phyloP scores from a whole-genome alignment of 2,888 invertebrate genomes.

The Petrophora chlorosata region DNA sequence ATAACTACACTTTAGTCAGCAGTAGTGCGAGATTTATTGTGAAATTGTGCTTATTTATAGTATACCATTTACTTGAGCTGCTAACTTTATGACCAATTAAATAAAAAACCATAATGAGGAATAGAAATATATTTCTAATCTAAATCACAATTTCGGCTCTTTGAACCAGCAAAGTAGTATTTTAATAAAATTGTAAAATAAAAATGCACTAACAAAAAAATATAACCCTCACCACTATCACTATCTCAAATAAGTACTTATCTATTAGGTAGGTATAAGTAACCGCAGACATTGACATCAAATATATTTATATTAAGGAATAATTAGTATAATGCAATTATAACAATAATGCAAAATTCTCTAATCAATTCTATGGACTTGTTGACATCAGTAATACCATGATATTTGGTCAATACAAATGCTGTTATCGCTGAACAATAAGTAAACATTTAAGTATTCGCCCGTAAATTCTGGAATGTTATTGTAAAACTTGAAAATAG shows the following conservation, averaged over 20 bases:
- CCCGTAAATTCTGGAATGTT: slow-evolving; percentile 4
- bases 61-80: neutral
- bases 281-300: too few species aligned
- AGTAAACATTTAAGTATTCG: slow-evolving; percentile 7
- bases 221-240: slow-evolving; percentile 10
- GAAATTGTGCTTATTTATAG: too few species aligned
- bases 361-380: too few species aligned
- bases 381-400: too few species aligned
- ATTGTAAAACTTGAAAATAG: neutral
- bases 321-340: too few species aligned
- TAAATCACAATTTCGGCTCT: slow-evolving; percentile 60
- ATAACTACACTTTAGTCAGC: too few species aligned
- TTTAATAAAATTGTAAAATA: slow-evolving; percentile 35
- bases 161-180: slow-evolving; percentile 50
- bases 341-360: too few species aligned
- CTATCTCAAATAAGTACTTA: neutral
- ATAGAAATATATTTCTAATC: slow-evolving; percentile 61
- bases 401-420: too few species aligned
- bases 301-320: too few species aligned
- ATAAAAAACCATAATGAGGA: slow-evolving; percentile 39
- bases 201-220: slow-evolving; percentile 35
- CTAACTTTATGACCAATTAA: neutral
- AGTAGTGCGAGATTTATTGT: too few species aligned
- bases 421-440: neutral
- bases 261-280: too few species aligned